A percentile compares a stretch with the other conserved stretches of the same genome.
These are phyloP conservation scores for Epinephelus malabaricus DNA, from an alignment of 2,797 vertebrate genomes.

Conservation along the genomic window DNA sequence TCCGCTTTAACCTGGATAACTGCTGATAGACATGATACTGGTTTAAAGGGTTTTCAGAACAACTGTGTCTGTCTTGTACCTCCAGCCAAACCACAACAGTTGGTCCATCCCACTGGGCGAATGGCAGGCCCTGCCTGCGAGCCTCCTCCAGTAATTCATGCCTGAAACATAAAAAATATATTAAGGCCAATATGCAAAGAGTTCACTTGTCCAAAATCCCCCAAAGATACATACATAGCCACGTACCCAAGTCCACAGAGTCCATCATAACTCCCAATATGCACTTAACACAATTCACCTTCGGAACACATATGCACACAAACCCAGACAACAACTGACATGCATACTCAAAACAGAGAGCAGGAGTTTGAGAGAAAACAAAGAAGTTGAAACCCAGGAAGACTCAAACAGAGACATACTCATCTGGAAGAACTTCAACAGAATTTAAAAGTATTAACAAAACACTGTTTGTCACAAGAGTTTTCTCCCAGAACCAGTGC, in stretches of 20 bases:
- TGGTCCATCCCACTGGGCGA: constrained; percentile 98
- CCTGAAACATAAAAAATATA: constrained; percentile 74
- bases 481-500: constrained; percentile 59
- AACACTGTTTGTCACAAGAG: background rate
- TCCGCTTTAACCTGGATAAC: too few relatives aligned
- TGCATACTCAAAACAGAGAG: constrained; percentile 61
- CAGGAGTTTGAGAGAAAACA: constrained; percentile 63
- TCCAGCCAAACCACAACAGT: constrained; percentile 98
- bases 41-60: background rate
- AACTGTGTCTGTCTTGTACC: constrained; percentile 79
- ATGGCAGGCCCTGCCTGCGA: constrained; percentile 93
- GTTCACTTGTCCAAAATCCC: background rate
- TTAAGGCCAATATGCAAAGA: constrained; percentile 5
- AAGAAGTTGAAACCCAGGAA: constrained; percentile 34
- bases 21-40: background rate
- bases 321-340: constrained; percentile 46
- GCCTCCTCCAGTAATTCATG: constrained; percentile 97
- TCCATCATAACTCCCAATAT: background rate
- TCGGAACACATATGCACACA: constrained; percentile 13
- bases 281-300: constrained; percentile 10
- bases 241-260: background rate
- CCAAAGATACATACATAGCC: background rate
- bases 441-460: background rate
- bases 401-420: constrained; percentile 30
- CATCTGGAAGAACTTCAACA: constrained; percentile 23